These are phyloP conservation scores for Agapornis canus DNA, from an alignment of 2,797 vertebrate species.

Conservation along the genomic window DNA sequence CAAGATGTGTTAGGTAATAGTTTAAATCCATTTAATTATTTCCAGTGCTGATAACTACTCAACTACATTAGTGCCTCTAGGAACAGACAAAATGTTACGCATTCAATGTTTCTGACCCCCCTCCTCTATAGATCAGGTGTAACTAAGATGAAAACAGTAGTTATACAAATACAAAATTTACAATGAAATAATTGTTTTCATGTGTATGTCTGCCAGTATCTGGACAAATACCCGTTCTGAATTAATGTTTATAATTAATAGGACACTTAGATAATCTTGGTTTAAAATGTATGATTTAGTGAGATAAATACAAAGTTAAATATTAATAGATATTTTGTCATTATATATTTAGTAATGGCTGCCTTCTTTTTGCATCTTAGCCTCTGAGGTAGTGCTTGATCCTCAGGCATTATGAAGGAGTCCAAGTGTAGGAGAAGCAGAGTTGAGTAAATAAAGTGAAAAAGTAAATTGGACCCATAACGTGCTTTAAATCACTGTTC, in stretches of 20 bases:
- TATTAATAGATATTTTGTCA: neutral
- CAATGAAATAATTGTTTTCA: neutral
- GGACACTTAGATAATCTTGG: neutral
- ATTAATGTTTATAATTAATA: neutral
- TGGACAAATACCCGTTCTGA: neutral
- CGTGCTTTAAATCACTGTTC: neutral
- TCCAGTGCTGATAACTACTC: conserved; percentile 3
- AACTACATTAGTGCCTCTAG: conserved; percentile 12
- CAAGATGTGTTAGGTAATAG: neutral
- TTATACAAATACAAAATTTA: neutral
- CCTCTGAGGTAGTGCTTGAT: neutral
- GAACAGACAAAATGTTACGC: neutral
- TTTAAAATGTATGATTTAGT: neutral
- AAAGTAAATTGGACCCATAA: neutral
- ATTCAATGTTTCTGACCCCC: neutral
- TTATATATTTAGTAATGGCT: neutral
- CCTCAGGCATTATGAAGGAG: neutral
- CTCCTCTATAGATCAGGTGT: neutral
- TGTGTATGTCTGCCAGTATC: neutral
- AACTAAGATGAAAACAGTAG: neutral
- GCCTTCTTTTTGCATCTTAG: neutral
- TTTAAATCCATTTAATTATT: conserved; percentile 26
- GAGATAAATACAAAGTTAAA: neutral
- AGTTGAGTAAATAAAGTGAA: neutral
- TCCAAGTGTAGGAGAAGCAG: neutral